Evolutionary conservation across 2,113 vertebrate species (phyloP).

Genomic region (Pteruthius melanotis): DNA sequence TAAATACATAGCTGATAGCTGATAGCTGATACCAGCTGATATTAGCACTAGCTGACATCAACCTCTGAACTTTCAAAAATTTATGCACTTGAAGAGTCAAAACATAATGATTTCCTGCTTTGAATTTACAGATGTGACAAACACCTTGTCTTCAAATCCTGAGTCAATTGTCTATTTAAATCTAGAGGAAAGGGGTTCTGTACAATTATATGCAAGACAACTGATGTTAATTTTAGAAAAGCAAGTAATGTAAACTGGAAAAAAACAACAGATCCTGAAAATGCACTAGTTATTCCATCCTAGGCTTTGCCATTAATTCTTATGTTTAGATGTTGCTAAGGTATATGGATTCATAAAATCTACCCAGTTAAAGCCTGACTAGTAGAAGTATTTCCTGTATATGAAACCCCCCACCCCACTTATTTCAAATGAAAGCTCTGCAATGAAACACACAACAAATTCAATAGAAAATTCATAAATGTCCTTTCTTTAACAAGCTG

Average conservation of each 20-base stretch:
- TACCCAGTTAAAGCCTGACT: neutral
- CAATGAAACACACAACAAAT: neutral
- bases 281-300: neutral
- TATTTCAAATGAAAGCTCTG: neutral
- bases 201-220: neutral
- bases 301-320: neutral
- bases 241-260: neutral
- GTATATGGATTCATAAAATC: neutral
- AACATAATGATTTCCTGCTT: neutral
- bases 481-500: neutral
- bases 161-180: neutral
- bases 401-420: neutral
- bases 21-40: neutral
- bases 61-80: neutral
- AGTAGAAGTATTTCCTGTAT: neutral
- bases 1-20: neutral
- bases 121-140: neutral
- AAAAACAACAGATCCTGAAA: neutral
- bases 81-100: neutral
- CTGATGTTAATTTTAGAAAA: neutral
- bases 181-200: neutral
- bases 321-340: neutral
- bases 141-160: neutral
- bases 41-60: neutral
- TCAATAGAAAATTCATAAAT: neutral